Base-by-base conservation (phyloP, 2,113 vertebrate species). In the Thalassoma bifasciatum region DNA sequence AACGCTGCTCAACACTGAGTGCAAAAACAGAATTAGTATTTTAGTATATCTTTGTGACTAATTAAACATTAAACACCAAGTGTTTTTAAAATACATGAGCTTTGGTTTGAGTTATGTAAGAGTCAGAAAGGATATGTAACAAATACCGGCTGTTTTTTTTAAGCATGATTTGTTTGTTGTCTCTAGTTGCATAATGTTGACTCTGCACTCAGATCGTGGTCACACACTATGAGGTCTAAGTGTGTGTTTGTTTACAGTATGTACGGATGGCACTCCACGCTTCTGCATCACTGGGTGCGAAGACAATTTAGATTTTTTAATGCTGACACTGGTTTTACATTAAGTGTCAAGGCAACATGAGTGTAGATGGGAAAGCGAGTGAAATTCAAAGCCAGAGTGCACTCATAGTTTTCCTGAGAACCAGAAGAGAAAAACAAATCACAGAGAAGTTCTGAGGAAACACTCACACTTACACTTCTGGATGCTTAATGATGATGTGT, bases 391-490 rank as follows among this genome's bases (percentile, higher is more conserved):
- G 36, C 13, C 22, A 17, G 30, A 64, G 49, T 16, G 23, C 40
- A 40, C 22, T 8, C 21, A 37, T 8, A 0, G 3, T 1, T 14
- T 74, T 66, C 50, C n/a, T 9, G 8, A 12, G 70, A 78, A 71
- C 62, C 17, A 40, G 50, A 16, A 37, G 22, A 24, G 42, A 16
- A 10, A 49, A 71, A 19, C 53, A 38, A 75, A 51, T 19, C 53
- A 1, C 8, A 3, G 19, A 8, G 13, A 36, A 19, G 21, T 81
- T 75, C 74, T 38, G 4, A 10, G 37, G 72, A 82, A 76, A 30
- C 30, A 60, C 23, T 8, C 17, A 1, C 3, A 21, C 6, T 53
- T 40, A 1, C 3, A 21, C 6, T 53, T 40, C 8, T 0, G 17
- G 19, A n/a, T 1, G 2, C 37, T 19, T 46, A 10, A 56, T 74